Evolutionary conservation across 37 sponge, comb jelly and placozoan species (phyloP), one percentile per base, ranked within the genome.

Genomic region (Ephydatia muelleri): DNA sequence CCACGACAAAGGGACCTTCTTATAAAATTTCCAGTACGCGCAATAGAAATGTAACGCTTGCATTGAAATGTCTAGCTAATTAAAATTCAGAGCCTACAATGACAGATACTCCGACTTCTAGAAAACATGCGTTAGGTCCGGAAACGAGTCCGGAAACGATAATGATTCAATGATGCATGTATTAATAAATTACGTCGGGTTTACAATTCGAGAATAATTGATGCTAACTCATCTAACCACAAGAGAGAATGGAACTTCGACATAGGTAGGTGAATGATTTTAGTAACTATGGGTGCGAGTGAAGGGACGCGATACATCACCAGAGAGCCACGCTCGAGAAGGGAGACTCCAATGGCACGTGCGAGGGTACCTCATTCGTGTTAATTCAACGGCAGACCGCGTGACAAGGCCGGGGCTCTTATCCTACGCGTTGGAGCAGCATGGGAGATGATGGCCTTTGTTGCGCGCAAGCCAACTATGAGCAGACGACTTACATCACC

Each of bases 341-440:
- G 57, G 19, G 57, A 57, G 16, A 19, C 57, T 14, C 57, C 57
- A 14, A 14, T 57, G 1, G 57, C 57, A 14, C 57, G 57, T 57
- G 57, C 57, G 0, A 57, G 16, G n/a, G 57, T 57, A 57, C 57
- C 57, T 57, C 16, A 57, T 57, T 21, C 57, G 57, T 11, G 57
- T 57, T 5, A n/a, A n/a, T 57, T 21, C 16, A 57, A 57, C 57
- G 57, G 16, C 57, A 57, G 16, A 21, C 19, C 19, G 19, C 19
- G 57, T 1, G 57, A 57, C 57, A 57, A 8, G 19, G 14, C 21
- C 12, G 38, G 35, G 23, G 74, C 32, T 2, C 25, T 73, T n/a
- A 14, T 38, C 74, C 3, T 73, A 73, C 37, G 36, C 36, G 23
- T 36, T 73, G 33, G 35, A 73, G 74, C 74, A 73, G 37, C n/a